Base-by-base conservation (phyloP, 2,797 vertebrate genomes). In the Gambelia wislizenii region DNA sequence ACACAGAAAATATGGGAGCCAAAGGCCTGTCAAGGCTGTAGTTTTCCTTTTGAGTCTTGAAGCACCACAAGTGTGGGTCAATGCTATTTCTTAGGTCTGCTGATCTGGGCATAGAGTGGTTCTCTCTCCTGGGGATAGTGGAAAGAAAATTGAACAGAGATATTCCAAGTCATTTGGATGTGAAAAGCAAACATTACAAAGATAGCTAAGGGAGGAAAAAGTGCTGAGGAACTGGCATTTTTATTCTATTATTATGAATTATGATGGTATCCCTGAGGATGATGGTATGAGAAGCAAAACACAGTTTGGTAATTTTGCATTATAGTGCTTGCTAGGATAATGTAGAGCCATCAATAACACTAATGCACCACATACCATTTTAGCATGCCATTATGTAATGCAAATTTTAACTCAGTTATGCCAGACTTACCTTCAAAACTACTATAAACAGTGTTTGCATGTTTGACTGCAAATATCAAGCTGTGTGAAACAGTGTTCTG, bases 61-160 rank as follows among this genome's bases (percentile, higher is more conserved):
- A 96, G 96, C 96, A 95, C 95, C 95, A 93, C 94, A 90, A 96
- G 95, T 96, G 94, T 90, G 59, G 92, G 93, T 69, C 79, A 94
- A 94, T 84, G 94, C 95, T 98, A 98, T 98, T 98, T 99, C 98
- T 98, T 99, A 97, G 98, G 98, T 98, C 98, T 99, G 98, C 97
- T 98, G 98, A 99, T 99, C 98, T 98, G 97, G 96, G 98, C 98
- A 92, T 99, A 99, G 96, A 99, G 98, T 97, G 98, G 98, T 96
- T 99, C 98, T 94, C 97, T 98, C 97, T 98, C 97, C 98, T 98
- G 96, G 91, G 96, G 96, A 96, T 9, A 94, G 96, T 87, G 92
- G 70, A 94, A 94, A 33, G 69, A 96, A 91, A 84, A 92, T 81
- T 96, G 49, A 96, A 94, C 0, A 0, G 69, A 91, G 25, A 88